Evolutionary conservation across 2,797 vertebrate genomes (phyloP), one percentile per base, ranked within the genome.

Genomic region (Lagorchestes hirsutus): DNA sequence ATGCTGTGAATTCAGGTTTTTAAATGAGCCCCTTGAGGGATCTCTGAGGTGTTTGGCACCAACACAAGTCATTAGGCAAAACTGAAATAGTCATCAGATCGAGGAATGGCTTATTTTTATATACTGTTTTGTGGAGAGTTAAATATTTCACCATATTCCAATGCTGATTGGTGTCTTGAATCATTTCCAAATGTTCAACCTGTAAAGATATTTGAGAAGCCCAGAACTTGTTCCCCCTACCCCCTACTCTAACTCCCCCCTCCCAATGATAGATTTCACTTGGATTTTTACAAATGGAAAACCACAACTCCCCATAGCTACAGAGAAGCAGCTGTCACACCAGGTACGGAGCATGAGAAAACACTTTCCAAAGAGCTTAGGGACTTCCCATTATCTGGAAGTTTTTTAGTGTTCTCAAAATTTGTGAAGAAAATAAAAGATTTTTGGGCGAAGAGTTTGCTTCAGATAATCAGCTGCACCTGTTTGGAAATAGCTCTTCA

Each of bases 201-300:
- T 98, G 97, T 98, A 98, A 98, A 98, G 98, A 98, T 98, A 98
- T 98, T 98, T 98, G 98, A 98, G 98, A 98, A 98, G 93, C 97
- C 97, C 97, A 97, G 96, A 97, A 98, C 97, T 98, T 98, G 93
- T 67, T 92, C 95, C 97, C 95, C 98, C 97, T 95, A 97, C 97
- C 74, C 40, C 74, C 40, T 46, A 11, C 22, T 87, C 40, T 2
- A 6, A 40, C 24, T 27, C 40, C 92, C 98, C 97, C 97, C 98
- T 97, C 98, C 98, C 98, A 98, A 98, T 98, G 98, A 98, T 98
- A 98, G 96, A 98, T 98, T 98, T 98, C 96, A 97, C 96, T 98
- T 98, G 97, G 98, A 98, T 98, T 98, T 98, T 98, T 98, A 98
- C 98, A 98, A 98, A 98, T 98, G 98, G 97, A 98, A 98, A 98